phyloP scores from a whole-genome alignment of 2,888 invertebrate species.

The Macroteleia sp. region DNA sequence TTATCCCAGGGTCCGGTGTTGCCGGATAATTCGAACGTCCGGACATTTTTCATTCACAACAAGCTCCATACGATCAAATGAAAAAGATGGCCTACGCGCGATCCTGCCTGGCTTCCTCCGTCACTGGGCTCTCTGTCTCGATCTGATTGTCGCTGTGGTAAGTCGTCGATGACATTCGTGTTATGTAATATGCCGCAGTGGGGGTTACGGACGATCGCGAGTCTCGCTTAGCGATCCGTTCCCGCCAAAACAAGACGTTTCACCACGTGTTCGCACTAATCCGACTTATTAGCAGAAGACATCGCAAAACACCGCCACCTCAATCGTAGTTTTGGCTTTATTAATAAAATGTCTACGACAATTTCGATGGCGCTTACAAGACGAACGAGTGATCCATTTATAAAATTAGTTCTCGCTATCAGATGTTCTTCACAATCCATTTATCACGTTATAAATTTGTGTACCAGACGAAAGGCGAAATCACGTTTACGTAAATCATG shows the following conservation, averaged over 20 bases:
- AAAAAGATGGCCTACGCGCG: constrained; percentile 74
- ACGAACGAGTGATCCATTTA: background rate
- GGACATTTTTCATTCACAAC: constrained; percentile 43
- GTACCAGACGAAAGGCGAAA: constrained; percentile 29
- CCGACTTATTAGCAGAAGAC: constrained; percentile 24
- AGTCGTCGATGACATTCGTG: constrained; percentile 68
- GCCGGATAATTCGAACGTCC: constrained; percentile 25
- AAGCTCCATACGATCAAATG: constrained; percentile 67
- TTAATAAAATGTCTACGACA: no score
- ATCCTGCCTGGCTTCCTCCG: constrained; percentile 69
- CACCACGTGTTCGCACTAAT: constrained; percentile 47
- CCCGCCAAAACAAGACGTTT: constrained; percentile 68
- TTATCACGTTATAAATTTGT: constrained; percentile 23
- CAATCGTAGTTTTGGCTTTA: no score
- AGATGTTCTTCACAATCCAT: constrained; percentile 16
- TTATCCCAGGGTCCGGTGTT: constrained; percentile 39
- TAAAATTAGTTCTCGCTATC: background rate
- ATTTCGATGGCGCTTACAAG: no score
- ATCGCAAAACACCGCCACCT: background rate
- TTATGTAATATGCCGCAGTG: constrained; percentile 38
- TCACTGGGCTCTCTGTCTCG: constrained; percentile 70
- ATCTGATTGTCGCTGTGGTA: constrained; percentile 76
- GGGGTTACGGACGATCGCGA: constrained; percentile 17
- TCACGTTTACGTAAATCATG: constrained; percentile 42
- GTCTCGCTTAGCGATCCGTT: constrained; percentile 36